Conservation (phyloP, 2,113 vertebrate genomes). For the Corapipo altera region DNA sequence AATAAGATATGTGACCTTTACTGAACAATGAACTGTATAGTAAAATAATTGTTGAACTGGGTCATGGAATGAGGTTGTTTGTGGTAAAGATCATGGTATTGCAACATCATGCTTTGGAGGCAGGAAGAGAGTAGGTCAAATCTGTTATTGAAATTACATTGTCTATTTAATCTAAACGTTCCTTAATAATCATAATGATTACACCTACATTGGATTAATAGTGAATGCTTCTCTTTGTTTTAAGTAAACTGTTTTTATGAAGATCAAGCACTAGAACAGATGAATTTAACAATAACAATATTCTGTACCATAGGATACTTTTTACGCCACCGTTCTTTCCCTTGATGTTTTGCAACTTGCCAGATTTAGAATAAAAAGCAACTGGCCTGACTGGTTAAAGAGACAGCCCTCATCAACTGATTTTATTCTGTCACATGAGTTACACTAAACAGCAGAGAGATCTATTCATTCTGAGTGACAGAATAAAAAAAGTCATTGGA, state of each 20-base stretch:
- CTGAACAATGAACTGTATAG: neutral
- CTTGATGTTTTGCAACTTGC: neutral
- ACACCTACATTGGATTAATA: neutral
- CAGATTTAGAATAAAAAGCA: neutral
- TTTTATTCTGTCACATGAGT: neutral
- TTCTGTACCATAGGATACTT: neutral
- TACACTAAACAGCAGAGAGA: neutral
- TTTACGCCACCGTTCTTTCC: neutral
- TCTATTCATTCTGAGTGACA: neutral
- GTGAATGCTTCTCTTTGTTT: neutral
- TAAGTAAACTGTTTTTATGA: neutral
- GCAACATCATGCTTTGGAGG: neutral
- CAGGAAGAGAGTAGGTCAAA: neutral
- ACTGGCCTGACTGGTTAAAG: neutral
- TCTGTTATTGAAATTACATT: neutral
- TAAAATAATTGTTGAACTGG: neutral
- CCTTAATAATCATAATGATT: neutral
- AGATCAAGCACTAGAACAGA: neutral
- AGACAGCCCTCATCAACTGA: neutral
- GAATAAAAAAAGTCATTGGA: neutral
- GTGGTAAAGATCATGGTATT: neutral
- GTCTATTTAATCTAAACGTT: neutral
- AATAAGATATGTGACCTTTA: neutral
- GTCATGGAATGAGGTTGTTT: neutral
- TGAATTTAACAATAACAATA: neutral